Conservation (phyloP, 2,888 invertebrate species). For the Sesamia inferens region DNA sequence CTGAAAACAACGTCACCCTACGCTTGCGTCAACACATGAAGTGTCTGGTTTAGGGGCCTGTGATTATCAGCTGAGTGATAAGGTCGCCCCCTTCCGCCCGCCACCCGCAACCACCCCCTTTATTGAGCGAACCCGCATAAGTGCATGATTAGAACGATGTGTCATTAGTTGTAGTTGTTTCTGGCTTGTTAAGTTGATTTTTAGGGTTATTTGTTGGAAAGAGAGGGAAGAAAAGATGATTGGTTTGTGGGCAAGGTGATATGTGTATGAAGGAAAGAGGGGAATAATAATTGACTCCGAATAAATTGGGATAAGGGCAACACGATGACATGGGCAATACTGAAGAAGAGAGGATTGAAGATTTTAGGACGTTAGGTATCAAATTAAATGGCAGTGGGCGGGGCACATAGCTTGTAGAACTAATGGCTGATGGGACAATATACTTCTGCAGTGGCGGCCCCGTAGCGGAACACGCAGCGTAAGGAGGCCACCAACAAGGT, state of each 20-base stretch:
- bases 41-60: slow-evolving; percentile 72
- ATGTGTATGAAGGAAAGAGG: not conserved
- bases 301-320: not conserved
- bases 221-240: not conserved
- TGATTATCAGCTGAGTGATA: slow-evolving; percentile 84
- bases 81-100: slow-evolving; percentile 57
- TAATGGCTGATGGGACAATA: too few relatives aligned
- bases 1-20: slow-evolving; percentile 63
- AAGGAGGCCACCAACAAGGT: too few relatives aligned
- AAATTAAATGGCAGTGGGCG: not conserved
- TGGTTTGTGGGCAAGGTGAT: not conserved
- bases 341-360: not conserved
- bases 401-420: too few relatives aligned
- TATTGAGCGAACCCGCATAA: slow-evolving; percentile 80
- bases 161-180: slow-evolving; percentile 58
- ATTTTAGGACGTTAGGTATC: not conserved
- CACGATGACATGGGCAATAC: not conserved
- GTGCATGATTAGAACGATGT: slow-evolving; percentile 63
- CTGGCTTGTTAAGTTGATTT: slow-evolving; percentile 15
- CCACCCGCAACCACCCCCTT: slow-evolving; percentile 35
- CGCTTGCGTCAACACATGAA: slow-evolving; percentile 76
- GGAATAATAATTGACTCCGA: not conserved
- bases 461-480: too few relatives aligned
- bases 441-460: too few relatives aligned
- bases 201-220: slow-evolving; percentile 3